Percentiles rank a stretch among this genome's conserved stretches.
phyloP scores from a whole-genome alignment of 2,797 vertebrate species.

The Halcyon chelicuti region DNA sequence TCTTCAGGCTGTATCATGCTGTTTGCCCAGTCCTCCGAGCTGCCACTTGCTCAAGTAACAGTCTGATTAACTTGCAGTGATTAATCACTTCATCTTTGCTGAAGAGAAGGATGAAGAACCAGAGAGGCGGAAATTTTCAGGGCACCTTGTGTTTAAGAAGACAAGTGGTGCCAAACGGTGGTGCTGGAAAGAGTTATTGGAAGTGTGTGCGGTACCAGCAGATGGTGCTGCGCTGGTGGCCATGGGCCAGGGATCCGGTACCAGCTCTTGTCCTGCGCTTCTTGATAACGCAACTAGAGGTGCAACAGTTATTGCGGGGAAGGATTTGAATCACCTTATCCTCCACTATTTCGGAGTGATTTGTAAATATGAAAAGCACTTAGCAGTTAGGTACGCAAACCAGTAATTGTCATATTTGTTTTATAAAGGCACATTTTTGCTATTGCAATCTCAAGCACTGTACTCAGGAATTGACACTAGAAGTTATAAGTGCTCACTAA shows the following conservation, averaged over 20 bases:
- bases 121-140: neutral
- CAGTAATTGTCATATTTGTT: neutral
- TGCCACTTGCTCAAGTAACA: neutral
- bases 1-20: accelerated
- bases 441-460: neutral
- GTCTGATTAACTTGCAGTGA: neutral
- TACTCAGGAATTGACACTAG: neutral
- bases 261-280: neutral
- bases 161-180: accelerated
- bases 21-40: neutral
- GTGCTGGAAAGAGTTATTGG: neutral
- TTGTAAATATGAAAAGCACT: neutral
- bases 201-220: slow-evolving; percentile 48
- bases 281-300: neutral
- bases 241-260: accelerated
- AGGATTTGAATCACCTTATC: neutral
- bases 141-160: neutral
- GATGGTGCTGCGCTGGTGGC: slow-evolving; percentile 68
- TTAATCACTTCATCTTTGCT: neutral
- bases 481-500: neutral
- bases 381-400: neutral
- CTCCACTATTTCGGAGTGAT: neutral
- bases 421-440: neutral
- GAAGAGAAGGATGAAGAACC: neutral
- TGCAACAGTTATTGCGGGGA: neutral